Base-by-base conservation (phyloP, 2,113 vertebrate genomes). In the Trochalopteron elliotii region DNA sequence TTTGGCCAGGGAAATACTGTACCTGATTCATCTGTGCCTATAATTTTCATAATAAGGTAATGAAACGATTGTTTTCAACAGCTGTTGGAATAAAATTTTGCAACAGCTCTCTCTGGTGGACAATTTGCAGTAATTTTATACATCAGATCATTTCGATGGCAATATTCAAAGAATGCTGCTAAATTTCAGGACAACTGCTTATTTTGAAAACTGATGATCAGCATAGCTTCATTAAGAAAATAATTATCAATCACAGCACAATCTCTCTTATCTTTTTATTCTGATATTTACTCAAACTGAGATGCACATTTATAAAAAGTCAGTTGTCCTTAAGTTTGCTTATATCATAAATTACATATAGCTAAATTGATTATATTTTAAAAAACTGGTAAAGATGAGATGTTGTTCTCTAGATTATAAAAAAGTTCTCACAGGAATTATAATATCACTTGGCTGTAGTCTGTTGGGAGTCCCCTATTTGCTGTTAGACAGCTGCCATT, bases 51-150 rank as follows among this genome's bases (percentile, higher is more conserved):
- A 75, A 7, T 63, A 80, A 47, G 22, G 28, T 55, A 75, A 94
- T 49, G 30, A 82, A 79, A 75, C 21, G 80, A 75, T 27, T 5
- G 16, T 57, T 70, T 72, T 78, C 35, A 95, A 39, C 47, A 65
- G 16, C 35, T 77, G 35, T 55, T 94, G 44, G 28, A 63, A 49
- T 40, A 94, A 97, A 68, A 90, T 42, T 94, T 93, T 96, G 95
- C 93, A 96, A 96, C 71, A 95, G 96, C 97, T 94, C 97, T 97
- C 97, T 97, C 96, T 98, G 86, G 97, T 98, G 98, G 97, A 68
- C 79, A 78, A 3, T 52, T 68, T 64, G 44, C 23, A 75, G 68
- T 81, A 63, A 80, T 55, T 85, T 81, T 63, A n/a, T 39, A 35
- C 12, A 80, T 15, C 35, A 70, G 3, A 71, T 64, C 4, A 64